Percentiles rank a stretch among this genome's conserved stretches.
These are phyloP conservation scores for Bombus affinis DNA, from an alignment of 1,140 invertebrate species.

Conservation along the genomic window DNA sequence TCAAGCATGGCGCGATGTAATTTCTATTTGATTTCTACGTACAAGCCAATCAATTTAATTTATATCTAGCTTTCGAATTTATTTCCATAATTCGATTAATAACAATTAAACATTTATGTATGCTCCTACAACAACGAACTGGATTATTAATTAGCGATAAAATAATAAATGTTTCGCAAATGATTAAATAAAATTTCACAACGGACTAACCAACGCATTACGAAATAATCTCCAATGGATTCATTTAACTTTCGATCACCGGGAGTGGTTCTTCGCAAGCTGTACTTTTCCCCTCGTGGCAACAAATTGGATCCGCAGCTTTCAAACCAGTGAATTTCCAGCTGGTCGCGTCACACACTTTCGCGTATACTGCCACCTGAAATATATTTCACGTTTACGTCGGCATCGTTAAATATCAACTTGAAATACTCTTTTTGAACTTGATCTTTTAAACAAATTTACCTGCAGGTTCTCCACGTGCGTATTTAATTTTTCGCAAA, in stretches of 20 bases:
- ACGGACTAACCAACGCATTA: not conserved
- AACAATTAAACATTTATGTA: too few relatives aligned
- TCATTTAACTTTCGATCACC: conserved; percentile 38
- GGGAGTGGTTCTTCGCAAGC: conserved; percentile 25
- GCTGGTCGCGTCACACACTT: conserved; percentile 45
- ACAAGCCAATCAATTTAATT: not conserved
- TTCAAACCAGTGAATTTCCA: conserved; percentile 64
- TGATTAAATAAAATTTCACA: not conserved
- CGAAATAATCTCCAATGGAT: not conserved
- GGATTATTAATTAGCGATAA: not conserved
- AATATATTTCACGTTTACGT: not conserved
- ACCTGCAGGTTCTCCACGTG: conserved; percentile 63
- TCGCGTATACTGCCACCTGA: conserved; percentile 59
- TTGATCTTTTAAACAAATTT: not conserved
- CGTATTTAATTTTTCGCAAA: conserved; percentile 63
- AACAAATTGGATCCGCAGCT: conserved; percentile 62
- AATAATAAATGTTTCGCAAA: not conserved
- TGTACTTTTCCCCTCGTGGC: conserved; percentile 57
- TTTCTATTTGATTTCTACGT: not conserved
- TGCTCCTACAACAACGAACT: too few relatives aligned
- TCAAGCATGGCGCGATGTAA: not conserved
- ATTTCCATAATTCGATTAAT: conserved; percentile 1
- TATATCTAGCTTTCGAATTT: not conserved
- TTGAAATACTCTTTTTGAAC: too few relatives aligned
- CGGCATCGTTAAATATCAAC: not conserved